These are phyloP conservation scores for Alouatta caraya DNA, from an alignment of 2,797 vertebrate genomes.

Conservation along the genomic window DNA sequence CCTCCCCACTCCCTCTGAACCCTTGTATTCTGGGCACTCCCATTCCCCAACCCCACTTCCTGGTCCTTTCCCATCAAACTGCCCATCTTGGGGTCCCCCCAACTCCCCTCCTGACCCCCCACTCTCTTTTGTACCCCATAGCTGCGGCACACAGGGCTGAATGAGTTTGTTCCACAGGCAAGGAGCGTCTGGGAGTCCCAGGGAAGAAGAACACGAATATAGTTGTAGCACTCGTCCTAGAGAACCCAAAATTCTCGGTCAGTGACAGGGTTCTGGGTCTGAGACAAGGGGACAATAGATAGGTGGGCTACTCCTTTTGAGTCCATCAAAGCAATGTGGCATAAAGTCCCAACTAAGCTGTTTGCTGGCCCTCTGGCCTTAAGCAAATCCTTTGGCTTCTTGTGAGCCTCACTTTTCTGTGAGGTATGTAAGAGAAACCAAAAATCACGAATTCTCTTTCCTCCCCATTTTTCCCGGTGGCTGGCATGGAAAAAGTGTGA, in stretches of 20 bases:
- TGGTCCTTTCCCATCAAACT: not conserved
- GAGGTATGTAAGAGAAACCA: not conserved
- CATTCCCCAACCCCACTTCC: not conserved
- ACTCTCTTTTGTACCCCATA: slow-evolving; percentile 88
- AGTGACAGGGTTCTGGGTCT: not conserved
- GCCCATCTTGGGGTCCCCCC: not conserved
- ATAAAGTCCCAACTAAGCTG: not conserved
- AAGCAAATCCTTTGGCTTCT: not conserved
- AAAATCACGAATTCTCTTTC: not conserved
- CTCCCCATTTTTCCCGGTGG: not conserved
- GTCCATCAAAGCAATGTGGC: not conserved
- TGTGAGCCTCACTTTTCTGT: not conserved
- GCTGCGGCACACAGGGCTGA: slow-evolving; percentile 95
- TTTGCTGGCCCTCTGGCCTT: not conserved
- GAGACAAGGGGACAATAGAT: not conserved
- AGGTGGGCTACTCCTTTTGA: not conserved
- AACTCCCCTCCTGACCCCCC: not conserved
- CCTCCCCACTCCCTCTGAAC: not conserved
- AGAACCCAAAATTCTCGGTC: not conserved
- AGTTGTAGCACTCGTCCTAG: slow-evolving; percentile 97
- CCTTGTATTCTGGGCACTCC: not conserved
- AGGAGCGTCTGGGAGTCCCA: slow-evolving; percentile 91
- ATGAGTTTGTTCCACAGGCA: slow-evolving; percentile 95
- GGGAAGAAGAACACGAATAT: slow-evolving; percentile 94
- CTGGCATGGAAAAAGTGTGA: not conserved